Evolutionary conservation across 2,888 invertebrate genomes (phyloP), one percentile per base, ranked within the genome.

Genomic region (Dicyrtoma fusca): DNA sequence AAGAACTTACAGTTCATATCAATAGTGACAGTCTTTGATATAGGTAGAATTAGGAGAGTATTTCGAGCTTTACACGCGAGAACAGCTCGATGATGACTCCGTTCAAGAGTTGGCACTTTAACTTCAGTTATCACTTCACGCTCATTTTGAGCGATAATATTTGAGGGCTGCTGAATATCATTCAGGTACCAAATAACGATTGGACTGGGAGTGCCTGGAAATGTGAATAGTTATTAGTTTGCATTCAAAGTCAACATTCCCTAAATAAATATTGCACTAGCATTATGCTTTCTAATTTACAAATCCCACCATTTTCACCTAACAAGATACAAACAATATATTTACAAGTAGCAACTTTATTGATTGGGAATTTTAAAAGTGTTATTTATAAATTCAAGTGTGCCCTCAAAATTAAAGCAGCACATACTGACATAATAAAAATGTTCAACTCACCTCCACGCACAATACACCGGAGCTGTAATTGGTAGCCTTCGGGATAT

Each of bases 111-210:
- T 80, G 79, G 77, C 78, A 80, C 79, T 75, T 77, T 74, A 69
- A 80, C 77, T 72, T 79, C 79, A 76, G 76, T 79, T 79, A 80
- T 78, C 79, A 80, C 80, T 79, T 80, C 76, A 65, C 75, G 73
- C 63, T 75, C 77, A 68, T 73, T 77, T 61, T 77, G 76, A 23
- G 73, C 73, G 72, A 77, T 77, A 73, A 75, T 75, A 45, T 75
- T 77, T 17, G 78, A 76, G 14, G 53, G 34, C 23, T 49, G 42
- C 69, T 79, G 79, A 11, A 77, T 61, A 65, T 79, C 80, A 62
- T 79, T 78, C 78, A 80, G 80, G 79, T 80, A 80, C 79, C 79
- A 80, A 62, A 71, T 71, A 51, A 80, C 80, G 61, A 71, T 72
- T 23, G 80, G 80, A 70, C 71, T 75, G 6, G 77, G 79, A 23